A percentile compares a stretch with the other conserved stretches of the same genome.
Conservation (phyloP, 2,113 vertebrate species). For the Seriola rivoliana region DNA sequence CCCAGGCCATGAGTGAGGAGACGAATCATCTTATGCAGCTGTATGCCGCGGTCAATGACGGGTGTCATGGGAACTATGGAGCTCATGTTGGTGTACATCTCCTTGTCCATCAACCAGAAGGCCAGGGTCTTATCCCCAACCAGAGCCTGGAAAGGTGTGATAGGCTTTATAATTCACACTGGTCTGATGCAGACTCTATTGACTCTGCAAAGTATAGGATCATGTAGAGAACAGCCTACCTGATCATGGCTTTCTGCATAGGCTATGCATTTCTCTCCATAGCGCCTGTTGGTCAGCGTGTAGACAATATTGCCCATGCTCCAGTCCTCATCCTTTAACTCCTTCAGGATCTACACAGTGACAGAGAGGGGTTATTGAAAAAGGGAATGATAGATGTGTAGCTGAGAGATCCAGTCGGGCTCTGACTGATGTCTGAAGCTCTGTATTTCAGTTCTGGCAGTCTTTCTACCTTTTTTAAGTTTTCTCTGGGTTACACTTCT, state of each 20-base stretch:
- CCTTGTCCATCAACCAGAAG: conserved; percentile 98
- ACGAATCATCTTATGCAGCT: conserved; percentile 99
- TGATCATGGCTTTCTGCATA: conserved; percentile 98
- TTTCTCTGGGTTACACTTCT: conserved; percentile 77
- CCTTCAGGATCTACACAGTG: conserved; percentile 92
- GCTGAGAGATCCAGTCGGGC: conserved; percentile 62
- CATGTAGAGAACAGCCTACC: conserved; percentile 74
- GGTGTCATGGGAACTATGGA: conserved; percentile 87
- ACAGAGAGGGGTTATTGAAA: conserved; percentile 77
- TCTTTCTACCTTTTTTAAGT: conserved; percentile 58
- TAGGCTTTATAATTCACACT: conserved; percentile 5
- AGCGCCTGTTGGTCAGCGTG: conserved; percentile 92
- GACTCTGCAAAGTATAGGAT: background rate
- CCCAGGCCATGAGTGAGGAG: conserved; percentile 94
- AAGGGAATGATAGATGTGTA: conserved; percentile 67
- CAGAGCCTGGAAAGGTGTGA: conserved; percentile 85
- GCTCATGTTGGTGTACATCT: conserved; percentile 99
- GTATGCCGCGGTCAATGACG: conserved; percentile 95
- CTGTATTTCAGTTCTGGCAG: conserved; percentile 55
- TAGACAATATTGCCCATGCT: conserved; percentile 93
- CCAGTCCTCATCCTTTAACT: conserved; percentile 97
- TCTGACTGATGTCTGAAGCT: conserved; percentile 70
- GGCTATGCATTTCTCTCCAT: conserved; percentile 94
- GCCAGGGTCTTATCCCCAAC: conserved; percentile 97
- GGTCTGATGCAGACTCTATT: background rate